phyloP scores from a whole-genome alignment of 2,113 vertebrate genomes.

The Chloropsis cyanopogon region DNA sequence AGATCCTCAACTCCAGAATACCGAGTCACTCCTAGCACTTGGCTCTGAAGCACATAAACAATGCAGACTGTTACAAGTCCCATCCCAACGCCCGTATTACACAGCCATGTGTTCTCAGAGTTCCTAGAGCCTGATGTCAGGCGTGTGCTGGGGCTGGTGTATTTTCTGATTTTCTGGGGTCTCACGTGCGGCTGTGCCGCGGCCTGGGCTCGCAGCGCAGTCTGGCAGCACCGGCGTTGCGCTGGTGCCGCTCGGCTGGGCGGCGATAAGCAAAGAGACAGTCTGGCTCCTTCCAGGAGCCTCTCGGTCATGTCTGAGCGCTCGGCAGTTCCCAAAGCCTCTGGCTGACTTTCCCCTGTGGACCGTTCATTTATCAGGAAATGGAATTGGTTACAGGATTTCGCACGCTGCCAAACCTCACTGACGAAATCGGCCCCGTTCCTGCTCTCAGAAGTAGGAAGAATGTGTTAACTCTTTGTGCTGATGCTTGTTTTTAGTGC shows the following conservation, averaged over 20 bases:
- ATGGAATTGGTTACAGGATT: constrained; percentile 80
- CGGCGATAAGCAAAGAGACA: constrained; percentile 85
- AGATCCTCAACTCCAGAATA: background rate
- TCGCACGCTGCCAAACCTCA: constrained; percentile 75
- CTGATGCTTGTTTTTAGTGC: background rate
- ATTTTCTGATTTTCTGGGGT: background rate
- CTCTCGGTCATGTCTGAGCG: constrained; percentile 68
- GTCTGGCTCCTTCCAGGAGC: constrained; percentile 83
- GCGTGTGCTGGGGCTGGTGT: background rate
- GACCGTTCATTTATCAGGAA: constrained; percentile 81
- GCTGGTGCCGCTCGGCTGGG: constrained; percentile 72
- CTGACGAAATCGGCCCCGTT: constrained; percentile 70
- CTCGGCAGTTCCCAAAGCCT: constrained; percentile 73
- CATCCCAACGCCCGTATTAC: background rate
- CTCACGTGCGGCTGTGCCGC: background rate
- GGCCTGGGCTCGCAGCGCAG: background rate
- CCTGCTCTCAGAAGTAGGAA: constrained; percentile 52
- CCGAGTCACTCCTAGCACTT: background rate
- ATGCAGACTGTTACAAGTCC: background rate
- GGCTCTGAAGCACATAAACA: background rate
- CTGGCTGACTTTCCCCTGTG: constrained; percentile 72
- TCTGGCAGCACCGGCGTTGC: constrained; percentile 69
- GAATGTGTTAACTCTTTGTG: constrained; percentile 54
- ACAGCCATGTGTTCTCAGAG: background rate
- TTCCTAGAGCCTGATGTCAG: background rate